Percentiles rank a stretch among this genome's conserved stretches.
Conservation (phyloP, 1,140 invertebrate genomes). For the Microplitis mediator region DNA sequence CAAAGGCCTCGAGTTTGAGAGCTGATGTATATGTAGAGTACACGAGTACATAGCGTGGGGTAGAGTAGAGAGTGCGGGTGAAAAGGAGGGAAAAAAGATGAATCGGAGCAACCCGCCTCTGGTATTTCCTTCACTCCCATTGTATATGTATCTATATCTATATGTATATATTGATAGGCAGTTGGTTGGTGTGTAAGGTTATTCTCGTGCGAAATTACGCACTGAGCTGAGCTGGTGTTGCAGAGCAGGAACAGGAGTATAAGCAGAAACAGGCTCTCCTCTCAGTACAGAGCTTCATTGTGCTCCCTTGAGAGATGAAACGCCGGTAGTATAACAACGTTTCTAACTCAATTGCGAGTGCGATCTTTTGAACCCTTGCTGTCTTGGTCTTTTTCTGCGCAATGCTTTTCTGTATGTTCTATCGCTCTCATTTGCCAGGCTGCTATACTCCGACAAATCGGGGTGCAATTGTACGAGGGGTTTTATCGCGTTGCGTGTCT, state of each 20-base stretch:
- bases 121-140: neutral
- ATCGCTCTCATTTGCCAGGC: no score
- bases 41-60: neutral
- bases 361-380: constrained; percentile 39
- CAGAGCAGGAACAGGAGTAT: no score
- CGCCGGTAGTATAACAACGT: constrained; percentile 41
- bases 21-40: no score
- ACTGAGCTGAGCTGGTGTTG: neutral
- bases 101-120: constrained; percentile 3
- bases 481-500: neutral
- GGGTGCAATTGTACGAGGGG: neutral
- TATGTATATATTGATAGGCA: constrained; percentile 28
- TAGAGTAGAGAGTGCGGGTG: neutral
- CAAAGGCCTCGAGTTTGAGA: no score
- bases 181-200: constrained; percentile 37
- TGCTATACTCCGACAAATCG: neutral
- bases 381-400: neutral
- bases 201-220: constrained; percentile 45
- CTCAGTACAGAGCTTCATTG: constrained; percentile 25
- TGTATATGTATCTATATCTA: no score
- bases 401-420: neutral
- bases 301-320: constrained; percentile 41
- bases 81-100: constrained; percentile 19
- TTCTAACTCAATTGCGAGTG: constrained; percentile 45
- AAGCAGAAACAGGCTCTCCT: neutral